Conservation (phyloP, 2,113 vertebrate genomes). For the Gymnogyps californianus region DNA sequence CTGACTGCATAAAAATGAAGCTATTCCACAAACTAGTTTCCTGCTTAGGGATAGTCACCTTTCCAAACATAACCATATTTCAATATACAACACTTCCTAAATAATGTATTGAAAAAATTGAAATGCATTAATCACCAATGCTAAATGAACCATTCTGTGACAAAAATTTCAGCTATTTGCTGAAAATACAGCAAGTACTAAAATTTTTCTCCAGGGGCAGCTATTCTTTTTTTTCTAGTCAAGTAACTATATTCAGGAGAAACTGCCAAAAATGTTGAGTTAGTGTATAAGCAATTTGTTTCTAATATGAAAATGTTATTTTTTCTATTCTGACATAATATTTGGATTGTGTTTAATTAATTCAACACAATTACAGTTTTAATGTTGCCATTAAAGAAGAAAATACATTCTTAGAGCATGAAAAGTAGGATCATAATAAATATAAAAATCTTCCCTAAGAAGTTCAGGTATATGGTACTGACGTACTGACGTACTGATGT, state of each 20-base stretch:
- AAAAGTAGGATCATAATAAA: background rate
- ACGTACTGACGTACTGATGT: no score
- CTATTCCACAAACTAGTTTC: background rate
- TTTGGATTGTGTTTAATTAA: background rate
- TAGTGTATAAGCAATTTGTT: background rate
- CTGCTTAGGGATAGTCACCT: background rate
- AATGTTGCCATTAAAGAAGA: background rate
- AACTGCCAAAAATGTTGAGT: background rate
- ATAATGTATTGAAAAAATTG: background rate
- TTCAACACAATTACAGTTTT: background rate
- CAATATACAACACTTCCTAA: background rate
- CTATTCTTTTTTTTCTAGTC: background rate
- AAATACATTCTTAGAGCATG: background rate
- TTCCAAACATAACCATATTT: background rate
- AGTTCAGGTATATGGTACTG: fast-evolving
- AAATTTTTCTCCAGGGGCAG: background rate
- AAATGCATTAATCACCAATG: background rate
- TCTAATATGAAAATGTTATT: background rate
- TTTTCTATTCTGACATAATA: background rate
- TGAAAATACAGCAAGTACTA: background rate
- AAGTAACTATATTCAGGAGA: background rate
- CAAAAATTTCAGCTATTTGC: background rate
- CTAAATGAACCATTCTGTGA: background rate
- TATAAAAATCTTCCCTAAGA: background rate
- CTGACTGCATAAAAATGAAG: background rate